Conservation (phyloP, 1,140 invertebrate genomes). For the Archivesica marissinica region DNA sequence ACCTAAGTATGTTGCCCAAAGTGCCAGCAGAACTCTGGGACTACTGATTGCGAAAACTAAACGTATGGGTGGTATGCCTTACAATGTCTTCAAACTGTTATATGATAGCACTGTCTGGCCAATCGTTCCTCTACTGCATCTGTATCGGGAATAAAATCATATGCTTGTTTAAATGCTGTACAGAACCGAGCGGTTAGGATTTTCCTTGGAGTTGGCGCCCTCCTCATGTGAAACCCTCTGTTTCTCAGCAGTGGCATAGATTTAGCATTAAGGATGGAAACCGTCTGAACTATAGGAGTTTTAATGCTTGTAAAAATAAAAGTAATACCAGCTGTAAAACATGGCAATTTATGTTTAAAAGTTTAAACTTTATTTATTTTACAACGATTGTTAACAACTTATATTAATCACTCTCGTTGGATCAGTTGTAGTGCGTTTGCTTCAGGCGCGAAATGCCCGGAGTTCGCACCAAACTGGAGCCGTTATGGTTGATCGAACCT, state of each 20-base stretch:
- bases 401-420: too few species aligned
- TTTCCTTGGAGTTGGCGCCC: not conserved
- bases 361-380: too few species aligned
- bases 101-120: constrained; percentile 39
- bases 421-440: too few species aligned
- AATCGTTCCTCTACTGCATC: not conserved
- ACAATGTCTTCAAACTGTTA: constrained; percentile 35
- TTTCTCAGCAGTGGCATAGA: not conserved
- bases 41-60: constrained; percentile 20
- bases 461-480: too few species aligned
- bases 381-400: too few species aligned
- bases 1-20: not conserved
- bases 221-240: not conserved
- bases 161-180: not conserved
- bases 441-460: too few species aligned
- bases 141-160: constrained; percentile 18
- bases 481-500: too few species aligned
- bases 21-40: constrained; percentile 1
- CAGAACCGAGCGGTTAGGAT: not conserved
- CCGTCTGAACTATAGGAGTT: not conserved
- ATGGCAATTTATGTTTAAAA: too few species aligned
- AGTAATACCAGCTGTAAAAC: too few species aligned
- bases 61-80: constrained; percentile 16
- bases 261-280: not conserved
- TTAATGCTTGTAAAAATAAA: too few species aligned